These are phyloP conservation scores for Chrysolina oricalcia DNA, from an alignment of 2,888 invertebrate genomes.

Conservation along the genomic window DNA sequence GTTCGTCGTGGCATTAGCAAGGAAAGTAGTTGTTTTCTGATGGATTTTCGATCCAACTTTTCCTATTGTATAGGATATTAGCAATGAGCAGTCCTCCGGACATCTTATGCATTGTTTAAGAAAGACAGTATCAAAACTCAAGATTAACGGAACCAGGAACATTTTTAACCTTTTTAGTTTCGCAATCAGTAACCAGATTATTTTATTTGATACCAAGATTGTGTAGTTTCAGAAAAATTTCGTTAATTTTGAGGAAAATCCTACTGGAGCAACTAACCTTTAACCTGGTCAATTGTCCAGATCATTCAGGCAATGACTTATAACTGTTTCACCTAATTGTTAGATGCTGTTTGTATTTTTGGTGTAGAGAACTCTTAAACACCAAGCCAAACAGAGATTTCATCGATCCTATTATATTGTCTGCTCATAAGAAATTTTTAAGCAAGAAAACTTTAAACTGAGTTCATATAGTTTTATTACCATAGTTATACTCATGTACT, in stretches of 20 bases:
- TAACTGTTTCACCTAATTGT: background rate
- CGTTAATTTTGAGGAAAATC: background rate
- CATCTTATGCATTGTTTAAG: too few species aligned
- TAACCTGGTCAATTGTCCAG: background rate
- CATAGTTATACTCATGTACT: too few species aligned
- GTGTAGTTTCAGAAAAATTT: background rate
- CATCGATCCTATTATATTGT: background rate
- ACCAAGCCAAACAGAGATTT: background rate
- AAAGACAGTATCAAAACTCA: background rate
- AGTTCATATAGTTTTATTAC: too few species aligned
- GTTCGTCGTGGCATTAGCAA: too few species aligned
- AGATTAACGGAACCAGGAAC: background rate
- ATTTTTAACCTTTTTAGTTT: background rate
- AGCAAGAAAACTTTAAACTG: background rate
- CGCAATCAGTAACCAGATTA: background rate
- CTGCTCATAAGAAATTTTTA: background rate
- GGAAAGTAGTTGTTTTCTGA: too few species aligned
- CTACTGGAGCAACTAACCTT: background rate
- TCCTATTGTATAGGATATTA: too few species aligned
- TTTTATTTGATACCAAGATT: background rate
- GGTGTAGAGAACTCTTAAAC: background rate
- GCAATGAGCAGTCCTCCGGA: too few species aligned
- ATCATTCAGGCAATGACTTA: background rate
- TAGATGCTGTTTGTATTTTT: slow-evolving; percentile 10
- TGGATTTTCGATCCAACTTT: too few species aligned